Evolutionary conservation across 2,113 vertebrate genomes (phyloP).

Genomic region (Antechinus flavipes): DNA sequence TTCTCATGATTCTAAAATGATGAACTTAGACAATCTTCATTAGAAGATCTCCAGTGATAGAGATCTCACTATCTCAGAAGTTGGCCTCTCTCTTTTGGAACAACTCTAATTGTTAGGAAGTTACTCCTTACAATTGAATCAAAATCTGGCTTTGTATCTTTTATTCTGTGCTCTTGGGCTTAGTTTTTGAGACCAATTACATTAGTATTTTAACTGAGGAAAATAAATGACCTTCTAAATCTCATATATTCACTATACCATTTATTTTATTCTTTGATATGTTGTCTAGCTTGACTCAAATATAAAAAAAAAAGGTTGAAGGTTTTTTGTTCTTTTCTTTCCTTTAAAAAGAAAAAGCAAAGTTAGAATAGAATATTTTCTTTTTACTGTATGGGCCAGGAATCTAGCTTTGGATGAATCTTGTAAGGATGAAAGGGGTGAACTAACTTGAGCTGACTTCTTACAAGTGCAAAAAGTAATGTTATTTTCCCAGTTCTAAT

Average conservation of each 20-base stretch:
- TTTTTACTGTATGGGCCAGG: neutral
- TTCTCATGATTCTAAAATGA: neutral
- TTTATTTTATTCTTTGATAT: neutral
- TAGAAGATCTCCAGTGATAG: neutral
- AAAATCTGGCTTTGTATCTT: neutral
- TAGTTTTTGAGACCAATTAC: neutral
- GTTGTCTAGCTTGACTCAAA: neutral
- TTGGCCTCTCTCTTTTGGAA: neutral
- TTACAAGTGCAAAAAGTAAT: constrained; percentile 49
- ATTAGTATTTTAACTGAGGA: neutral
- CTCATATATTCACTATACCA: neutral
- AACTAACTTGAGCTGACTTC: constrained; percentile 31
- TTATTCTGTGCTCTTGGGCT: neutral
- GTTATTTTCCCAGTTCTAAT: constrained; percentile 73
- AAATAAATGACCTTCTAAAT: neutral
- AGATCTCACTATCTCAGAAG: neutral
- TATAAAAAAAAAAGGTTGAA: neutral
- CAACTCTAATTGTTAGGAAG: neutral
- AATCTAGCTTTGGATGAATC: neutral
- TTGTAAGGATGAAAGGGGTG: constrained; percentile 1
- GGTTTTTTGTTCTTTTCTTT: neutral
- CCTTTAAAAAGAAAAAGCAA: neutral
- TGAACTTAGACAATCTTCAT: neutral
- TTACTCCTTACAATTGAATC: neutral
- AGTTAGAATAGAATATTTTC: constrained; percentile 23